Percentiles rank a stretch among this genome's conserved stretches.
Conservation (phyloP, 2,888 invertebrate species). For the Lasioglossum leucozonium region DNA sequence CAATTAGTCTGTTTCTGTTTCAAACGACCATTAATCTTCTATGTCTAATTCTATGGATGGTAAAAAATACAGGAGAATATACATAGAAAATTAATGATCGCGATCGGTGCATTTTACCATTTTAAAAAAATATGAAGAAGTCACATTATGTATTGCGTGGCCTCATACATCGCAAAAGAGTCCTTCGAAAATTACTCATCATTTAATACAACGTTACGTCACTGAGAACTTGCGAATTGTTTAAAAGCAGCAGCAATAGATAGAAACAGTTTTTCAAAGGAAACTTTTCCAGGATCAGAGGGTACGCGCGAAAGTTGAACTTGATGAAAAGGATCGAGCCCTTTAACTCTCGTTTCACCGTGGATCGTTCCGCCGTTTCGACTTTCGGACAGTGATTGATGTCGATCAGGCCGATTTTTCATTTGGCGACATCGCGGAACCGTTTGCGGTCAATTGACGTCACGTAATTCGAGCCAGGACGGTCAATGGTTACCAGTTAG, state of each 20-base stretch:
- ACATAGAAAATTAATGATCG: not conserved
- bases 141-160: too few species aligned
- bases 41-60: not conserved
- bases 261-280: not conserved
- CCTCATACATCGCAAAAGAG: too few species aligned
- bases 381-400: not conserved
- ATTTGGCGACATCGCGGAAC: conserved; percentile 12
- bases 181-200: not conserved
- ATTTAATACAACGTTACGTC: too few species aligned
- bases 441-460: conserved; percentile 56
- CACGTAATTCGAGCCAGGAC: conserved; percentile 52
- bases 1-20: not conserved
- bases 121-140: too few species aligned
- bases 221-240: not conserved
- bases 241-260: not conserved
- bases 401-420: not conserved
- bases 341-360: not conserved
- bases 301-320: not conserved
- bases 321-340: not conserved
- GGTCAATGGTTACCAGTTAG: conserved; percentile 40
- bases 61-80: not conserved
- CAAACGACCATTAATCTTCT: not conserved
- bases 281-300: not conserved
- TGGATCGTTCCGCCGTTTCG: conserved; percentile 3
- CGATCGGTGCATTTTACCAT: not conserved